A percentile compares a stretch with the other conserved stretches of the same genome.
Evolutionary conservation across 1,140 invertebrate genomes (phyloP).

Genomic region (Rhopalosiphum padi): DNA sequence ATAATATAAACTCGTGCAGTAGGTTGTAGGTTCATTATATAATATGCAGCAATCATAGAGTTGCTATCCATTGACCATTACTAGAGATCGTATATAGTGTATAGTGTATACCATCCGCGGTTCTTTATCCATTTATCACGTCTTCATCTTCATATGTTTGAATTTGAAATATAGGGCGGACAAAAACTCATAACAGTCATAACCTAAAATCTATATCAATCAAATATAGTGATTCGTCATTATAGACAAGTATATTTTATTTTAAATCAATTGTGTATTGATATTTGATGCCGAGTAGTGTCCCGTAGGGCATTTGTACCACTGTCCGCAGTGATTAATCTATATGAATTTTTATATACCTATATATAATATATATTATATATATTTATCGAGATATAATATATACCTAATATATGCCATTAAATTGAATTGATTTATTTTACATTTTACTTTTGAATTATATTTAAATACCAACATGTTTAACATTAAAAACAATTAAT

Average conservation of each 20-base stretch:
- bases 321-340: neutral
- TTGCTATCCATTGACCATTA: neutral
- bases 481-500: neutral
- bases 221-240: neutral
- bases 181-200: neutral
- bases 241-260: neutral
- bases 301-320: neutral
- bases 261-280: neutral
- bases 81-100: neutral
- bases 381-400: too few relatives aligned
- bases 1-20: neutral
- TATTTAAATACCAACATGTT: neutral
- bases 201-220: constrained; percentile 27
- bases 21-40: neutral
- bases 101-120: neutral
- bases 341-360: neutral
- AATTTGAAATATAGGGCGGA: neutral
- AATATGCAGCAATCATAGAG: neutral
- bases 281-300: neutral
- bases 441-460: neutral
- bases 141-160: neutral
- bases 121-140: neutral
- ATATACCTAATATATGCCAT: neutral
- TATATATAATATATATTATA: too few relatives aligned
- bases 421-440: neutral